These are phyloP conservation scores for Cottoperca gobio DNA, from an alignment of 2,797 vertebrate species.

Conservation along the genomic window DNA sequence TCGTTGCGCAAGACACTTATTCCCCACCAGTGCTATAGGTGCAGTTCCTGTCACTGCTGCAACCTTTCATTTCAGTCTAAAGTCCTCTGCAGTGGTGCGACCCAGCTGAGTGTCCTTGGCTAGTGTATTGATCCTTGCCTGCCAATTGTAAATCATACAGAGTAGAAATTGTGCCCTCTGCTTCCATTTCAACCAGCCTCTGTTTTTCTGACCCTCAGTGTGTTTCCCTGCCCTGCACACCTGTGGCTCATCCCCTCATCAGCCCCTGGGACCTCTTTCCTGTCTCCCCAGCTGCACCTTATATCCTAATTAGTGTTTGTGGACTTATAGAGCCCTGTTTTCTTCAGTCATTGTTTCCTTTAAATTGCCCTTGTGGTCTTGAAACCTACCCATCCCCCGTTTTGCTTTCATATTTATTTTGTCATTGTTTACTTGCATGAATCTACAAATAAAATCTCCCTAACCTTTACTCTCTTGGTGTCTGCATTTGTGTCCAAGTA, in stretches of 20 bases:
- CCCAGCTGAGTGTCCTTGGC: constrained; percentile 24
- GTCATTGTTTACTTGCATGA: not conserved
- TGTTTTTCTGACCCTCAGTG: constrained; percentile 31
- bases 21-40: not conserved
- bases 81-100: not conserved
- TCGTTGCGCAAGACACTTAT: constrained; percentile 32
- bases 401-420: not conserved
- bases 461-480: not conserved
- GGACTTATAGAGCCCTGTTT: not conserved
- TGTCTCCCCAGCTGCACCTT: constrained; percentile 29
- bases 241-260: constrained; percentile 22
- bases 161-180: constrained; percentile 13
- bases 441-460: not conserved
- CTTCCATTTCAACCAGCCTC: not conserved
- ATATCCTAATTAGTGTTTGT: constrained; percentile 38
- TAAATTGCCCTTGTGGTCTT: not conserved
- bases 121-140: constrained; percentile 28
- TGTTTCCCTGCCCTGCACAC: constrained; percentile 23
- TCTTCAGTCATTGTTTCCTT: not conserved
- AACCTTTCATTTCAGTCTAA: constrained; percentile 9
- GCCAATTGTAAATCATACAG: constrained; percentile 34
- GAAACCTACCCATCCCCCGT: not conserved
- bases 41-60: not conserved
- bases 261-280: constrained; percentile 13
- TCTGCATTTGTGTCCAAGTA: not conserved